A percentile compares a stretch with the other conserved stretches of the same genome.
These are phyloP conservation scores for Gobius niger DNA, from an alignment of 2,113 vertebrate species.

Conservation along the genomic window DNA sequence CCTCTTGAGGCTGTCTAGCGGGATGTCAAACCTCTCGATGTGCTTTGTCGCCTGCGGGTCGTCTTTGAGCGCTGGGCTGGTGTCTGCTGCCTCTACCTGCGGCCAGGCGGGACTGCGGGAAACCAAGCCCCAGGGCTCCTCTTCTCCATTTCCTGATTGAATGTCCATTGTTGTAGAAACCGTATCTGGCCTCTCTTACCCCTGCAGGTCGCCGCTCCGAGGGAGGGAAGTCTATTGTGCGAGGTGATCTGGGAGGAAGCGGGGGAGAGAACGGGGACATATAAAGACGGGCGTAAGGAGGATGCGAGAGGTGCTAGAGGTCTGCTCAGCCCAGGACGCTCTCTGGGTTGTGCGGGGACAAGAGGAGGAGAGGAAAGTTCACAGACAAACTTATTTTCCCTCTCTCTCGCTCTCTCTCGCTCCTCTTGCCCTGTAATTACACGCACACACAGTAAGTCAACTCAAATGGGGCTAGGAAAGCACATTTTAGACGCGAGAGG, in stretches of 20 bases:
- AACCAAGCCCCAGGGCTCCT: conserved; percentile 57
- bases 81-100: conserved; percentile 53
- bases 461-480: conserved; percentile 30
- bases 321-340: conserved; percentile 30
- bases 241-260: conserved; percentile 25
- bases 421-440: conserved; percentile 60
- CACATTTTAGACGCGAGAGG: conserved; percentile 26
- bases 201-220: conserved; percentile 30
- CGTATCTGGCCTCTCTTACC: conserved; percentile 46
- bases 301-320: conserved; percentile 23
- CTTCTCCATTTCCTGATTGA: conserved; percentile 79
- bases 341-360: conserved; percentile 25
- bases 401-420: conserved; percentile 26
- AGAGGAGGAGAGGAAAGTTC: conserved; percentile 57
- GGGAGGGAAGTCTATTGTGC: conserved; percentile 53
- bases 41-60: conserved; percentile 67
- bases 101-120: conserved; percentile 34
- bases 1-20: conserved; percentile 75
- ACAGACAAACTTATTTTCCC: conserved; percentile 14
- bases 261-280: conserved; percentile 14
- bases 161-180: conserved; percentile 81
- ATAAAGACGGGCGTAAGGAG: conserved; percentile 16
- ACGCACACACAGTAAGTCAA: conserved; percentile 33
- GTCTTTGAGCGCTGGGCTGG: conserved; percentile 48
- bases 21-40: conserved; percentile 78